Evolutionary conservation across 2,888 invertebrate genomes (phyloP), one percentile per base, ranked within the genome.

Genomic region (Morinoia aosen): DNA sequence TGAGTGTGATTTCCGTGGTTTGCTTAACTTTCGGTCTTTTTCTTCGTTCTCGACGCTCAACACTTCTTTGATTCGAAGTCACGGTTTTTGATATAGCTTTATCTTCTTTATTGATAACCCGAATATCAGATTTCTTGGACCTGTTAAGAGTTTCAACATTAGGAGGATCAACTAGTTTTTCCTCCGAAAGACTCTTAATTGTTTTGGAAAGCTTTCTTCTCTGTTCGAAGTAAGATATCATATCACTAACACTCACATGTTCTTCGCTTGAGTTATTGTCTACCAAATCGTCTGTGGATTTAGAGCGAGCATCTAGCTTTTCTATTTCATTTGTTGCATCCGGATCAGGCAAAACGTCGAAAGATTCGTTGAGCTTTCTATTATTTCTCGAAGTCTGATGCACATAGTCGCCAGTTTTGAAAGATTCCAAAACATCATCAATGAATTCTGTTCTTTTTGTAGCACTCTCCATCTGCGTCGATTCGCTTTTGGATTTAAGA

Each of bases 221-320:
- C 48, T 95, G 95, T 95, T 95, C 95, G n/a, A 95, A 95, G n/a
- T 95, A 95, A 16, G 95, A 93, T 57, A 93, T 57, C 93, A 93
- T 93, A 57, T 57, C 33, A 57, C 93, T 93, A 33, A 93, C 93
- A 93, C 25, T 93, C 5, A 93, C 93, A 33, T 57, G 57, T 57
- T 93, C n/a, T 93, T 57, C 93, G 12, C n/a, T 33, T 33, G 56
- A 48, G 12, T 93, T 33, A 93, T 57, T 10, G 25, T 33, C 33
- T 5, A n/a, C 33, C 12, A 93, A 48, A 33, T 93, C 48, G 57
- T 93, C 93, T 0, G 33, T 48, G 12, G 93, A 93, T 93, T 93
- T 93, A 93, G 93, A 93, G 12, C 57, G 57, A 33, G 93, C 57
- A 12, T 57, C 58, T 57, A 33, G 33, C 12, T 33, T 57, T 19